phyloP scores from a whole-genome alignment of 2,113 vertebrate species.

The Osmerus eperlanus region DNA sequence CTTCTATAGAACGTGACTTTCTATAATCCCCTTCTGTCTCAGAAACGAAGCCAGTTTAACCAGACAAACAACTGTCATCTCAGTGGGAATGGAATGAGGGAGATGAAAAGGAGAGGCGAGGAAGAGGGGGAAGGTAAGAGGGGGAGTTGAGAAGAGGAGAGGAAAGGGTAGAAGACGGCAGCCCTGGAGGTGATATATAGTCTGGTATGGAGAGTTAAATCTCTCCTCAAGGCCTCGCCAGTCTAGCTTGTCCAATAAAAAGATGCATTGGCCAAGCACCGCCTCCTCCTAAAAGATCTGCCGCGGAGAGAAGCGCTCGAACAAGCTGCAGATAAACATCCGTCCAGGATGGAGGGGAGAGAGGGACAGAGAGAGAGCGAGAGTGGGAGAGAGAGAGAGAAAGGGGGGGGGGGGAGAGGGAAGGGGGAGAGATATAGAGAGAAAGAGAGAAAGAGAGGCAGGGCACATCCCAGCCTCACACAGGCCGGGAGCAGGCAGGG shows the following conservation, averaged over 20 bases:
- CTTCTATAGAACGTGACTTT: no score
- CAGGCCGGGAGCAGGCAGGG: no score
- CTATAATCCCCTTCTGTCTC: no score
- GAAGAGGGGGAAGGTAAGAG: not conserved
- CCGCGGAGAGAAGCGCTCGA: not conserved
- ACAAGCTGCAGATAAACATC: not conserved
- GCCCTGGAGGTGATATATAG: slow-evolving; percentile 14
- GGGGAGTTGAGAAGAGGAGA: not conserved
- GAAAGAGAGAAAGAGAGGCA: not conserved
- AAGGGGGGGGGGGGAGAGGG: not conserved
- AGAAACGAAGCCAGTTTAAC: no score
- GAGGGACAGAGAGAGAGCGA: not conserved
- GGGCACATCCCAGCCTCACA: no score
- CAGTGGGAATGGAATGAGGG: no score
- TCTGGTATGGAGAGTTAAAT: slow-evolving; percentile 56
- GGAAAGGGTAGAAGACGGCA: not conserved
- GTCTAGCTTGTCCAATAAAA: slow-evolving; percentile 54
- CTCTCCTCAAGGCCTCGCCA: slow-evolving; percentile 57
- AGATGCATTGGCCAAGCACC: slow-evolving; percentile 46
- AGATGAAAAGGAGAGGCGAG: no score
- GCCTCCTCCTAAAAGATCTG: slow-evolving; percentile 26
- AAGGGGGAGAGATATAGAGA: not conserved
- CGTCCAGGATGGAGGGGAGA: not conserved
- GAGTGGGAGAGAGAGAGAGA: not conserved
- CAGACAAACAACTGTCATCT: no score